Base-by-base conservation (phyloP, 2,888 invertebrate genomes). In the Drosophila austrosaltans region DNA sequence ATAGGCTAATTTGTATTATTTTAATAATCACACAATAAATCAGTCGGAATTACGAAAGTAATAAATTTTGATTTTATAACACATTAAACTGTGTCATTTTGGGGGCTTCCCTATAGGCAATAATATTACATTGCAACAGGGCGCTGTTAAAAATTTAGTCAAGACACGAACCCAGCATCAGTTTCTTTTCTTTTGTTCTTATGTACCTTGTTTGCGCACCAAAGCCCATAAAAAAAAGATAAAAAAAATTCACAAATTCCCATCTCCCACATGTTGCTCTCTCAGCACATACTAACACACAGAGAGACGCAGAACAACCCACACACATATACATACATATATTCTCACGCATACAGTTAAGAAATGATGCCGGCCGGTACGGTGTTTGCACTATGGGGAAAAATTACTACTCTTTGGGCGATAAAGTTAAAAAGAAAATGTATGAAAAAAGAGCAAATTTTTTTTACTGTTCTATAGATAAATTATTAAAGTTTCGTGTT, bases 361-460 rank as follows among this genome's bases (percentile, higher is more conserved):
- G 69, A 25, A 48, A 12, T 48, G 48, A 79, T 79, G 79, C 79
- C 79, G 78, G 78, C 68, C 25, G 48, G 48, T 25, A 12, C 12
- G 48, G 48, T 10, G 10, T 4, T 25, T 3, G 48, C 10, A 48
- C 48, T 25, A 48, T 48, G 48, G 48, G 48, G 2, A 20, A 48
- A 12, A 25, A 12, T 12, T 2, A 30, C 20, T 8, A 48, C 2
- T 22, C 3, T 22, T 22, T 1, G 10, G 36, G 1, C 1, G 22
- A 20, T 8, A 48, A 3, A 48, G 22, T n/a, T 36, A 36, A n/a
- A n/a, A 48, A 8, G n/a, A 48, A 48, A 48, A 10, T 8, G 10
- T 5, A 44, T 7, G 28, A 20, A 8, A 44, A 44, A 44, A 7
- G 12, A 44, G 7, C 16, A 2, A 28, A 28, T 28, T 1, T 28